A percentile compares a stretch with the other conserved stretches of the same genome.
Conservation (phyloP, 2,113 vertebrate species). For the Pseudolaguvia tuberculata region DNA sequence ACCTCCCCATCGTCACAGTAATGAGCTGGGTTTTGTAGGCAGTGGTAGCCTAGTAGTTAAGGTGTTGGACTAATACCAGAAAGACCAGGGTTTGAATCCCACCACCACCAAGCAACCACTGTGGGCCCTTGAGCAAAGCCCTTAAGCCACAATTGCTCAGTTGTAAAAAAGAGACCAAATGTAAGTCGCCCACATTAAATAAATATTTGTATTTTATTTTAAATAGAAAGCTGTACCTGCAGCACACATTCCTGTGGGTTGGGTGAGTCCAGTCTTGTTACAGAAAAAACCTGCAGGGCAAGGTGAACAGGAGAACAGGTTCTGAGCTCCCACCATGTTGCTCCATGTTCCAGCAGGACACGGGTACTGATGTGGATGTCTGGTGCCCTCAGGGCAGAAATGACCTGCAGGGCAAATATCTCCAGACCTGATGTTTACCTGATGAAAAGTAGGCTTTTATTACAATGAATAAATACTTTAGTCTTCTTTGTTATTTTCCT, state of each 20-base stretch:
- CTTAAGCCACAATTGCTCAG: too few relatives aligned
- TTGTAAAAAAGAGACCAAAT: too few relatives aligned
- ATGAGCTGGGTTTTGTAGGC: too few relatives aligned
- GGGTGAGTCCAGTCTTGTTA: slow-evolving; percentile 66
- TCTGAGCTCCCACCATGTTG: slow-evolving; percentile 65
- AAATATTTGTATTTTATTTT: too few relatives aligned
- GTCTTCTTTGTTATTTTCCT: too few relatives aligned
- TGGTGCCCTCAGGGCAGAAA: slow-evolving; percentile 75
- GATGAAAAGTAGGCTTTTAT: background rate
- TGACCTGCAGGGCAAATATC: slow-evolving; percentile 76
- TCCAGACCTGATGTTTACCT: slow-evolving; percentile 72
- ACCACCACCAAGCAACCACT: too few relatives aligned
- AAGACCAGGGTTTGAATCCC: too few relatives aligned
- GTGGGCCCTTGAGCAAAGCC: too few relatives aligned
- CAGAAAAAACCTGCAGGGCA: slow-evolving; percentile 83
- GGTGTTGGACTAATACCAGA: too few relatives aligned
- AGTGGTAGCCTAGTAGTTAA: too few relatives aligned
- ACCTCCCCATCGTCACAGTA: too few relatives aligned
- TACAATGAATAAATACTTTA: slow-evolving; percentile 8
- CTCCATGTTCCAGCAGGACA: slow-evolving; percentile 85
- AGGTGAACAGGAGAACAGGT: slow-evolving; percentile 70
- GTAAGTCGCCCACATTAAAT: too few relatives aligned
- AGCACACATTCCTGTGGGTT: slow-evolving; percentile 69
- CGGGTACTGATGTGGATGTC: slow-evolving; percentile 65
- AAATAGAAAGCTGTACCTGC: slow-evolving; percentile 57